Evolutionary conservation across 2,113 vertebrate genomes (phyloP), one percentile per base, ranked within the genome.

Genomic region (Pitta sordida): DNA sequence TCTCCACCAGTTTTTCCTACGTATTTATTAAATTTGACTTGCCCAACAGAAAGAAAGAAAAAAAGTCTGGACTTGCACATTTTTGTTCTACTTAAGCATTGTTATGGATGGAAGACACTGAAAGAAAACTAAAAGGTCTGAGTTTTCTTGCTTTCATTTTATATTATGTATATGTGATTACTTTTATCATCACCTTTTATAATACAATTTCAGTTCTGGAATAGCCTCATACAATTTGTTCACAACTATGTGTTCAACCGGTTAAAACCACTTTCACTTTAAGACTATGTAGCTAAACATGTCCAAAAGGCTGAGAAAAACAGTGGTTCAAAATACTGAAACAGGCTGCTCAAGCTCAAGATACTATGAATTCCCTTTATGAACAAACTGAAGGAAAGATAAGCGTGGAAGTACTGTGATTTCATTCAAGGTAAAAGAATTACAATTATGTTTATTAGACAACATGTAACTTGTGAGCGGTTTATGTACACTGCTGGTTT

Each of bases 1-100:
- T 79, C 46, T n/a, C 44, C 37, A 22, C 13, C 16, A 87, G 70
- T 43, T 89, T 90, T 89, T 78, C 62, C 70, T 69, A 94, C 5
- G 17, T 52, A 70, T 59, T 90, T 91, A 89, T 91, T 92, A 48
- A 83, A 94, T 34, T 4, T 91, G 78, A 79, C 70, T 76, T 88
- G 46, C 58, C 69, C 82, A 92, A 89, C 7, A 73, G 30, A 64
- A 82, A 48, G 23, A 46, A 82, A 58, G 8, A 24, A 32, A 55
- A 48, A 36, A 63, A 59, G 7, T 15, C 21, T 51, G 37, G 37
- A 68, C 20, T 53, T 5, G 1, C 0, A 2, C 22, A 44, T 94
- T 90, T 88, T 86, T 90, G 7, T 64, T 95, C 30, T 80, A n/a
- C 58, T 73, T 77, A 80, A 62, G 23, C 55, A 52, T 20, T 75